These are phyloP conservation scores for Steinernema carpocapsae DNA, from an alignment of 2,888 invertebrate genomes.

Conservation along the genomic window DNA sequence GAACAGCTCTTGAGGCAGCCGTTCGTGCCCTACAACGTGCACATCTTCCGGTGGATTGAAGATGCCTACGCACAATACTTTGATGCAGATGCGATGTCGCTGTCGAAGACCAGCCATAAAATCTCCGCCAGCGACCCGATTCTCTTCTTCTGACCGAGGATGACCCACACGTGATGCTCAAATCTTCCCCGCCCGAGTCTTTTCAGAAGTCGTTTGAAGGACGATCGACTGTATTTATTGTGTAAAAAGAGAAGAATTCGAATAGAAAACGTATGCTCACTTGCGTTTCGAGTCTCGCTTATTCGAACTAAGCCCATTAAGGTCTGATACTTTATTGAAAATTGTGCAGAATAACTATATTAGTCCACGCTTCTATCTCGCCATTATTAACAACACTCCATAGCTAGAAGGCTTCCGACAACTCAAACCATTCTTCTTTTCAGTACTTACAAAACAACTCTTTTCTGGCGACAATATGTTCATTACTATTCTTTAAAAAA, in stretches of 20 bases:
- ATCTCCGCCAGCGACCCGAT: slow-evolving; percentile 59
- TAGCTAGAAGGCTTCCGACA: too few relatives aligned
- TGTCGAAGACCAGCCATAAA: slow-evolving; percentile 45
- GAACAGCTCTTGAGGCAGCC: slow-evolving; percentile 66
- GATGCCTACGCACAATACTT: slow-evolving; percentile 52
- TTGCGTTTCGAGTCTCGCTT: too few relatives aligned
- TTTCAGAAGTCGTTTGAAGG: slow-evolving; percentile 24
- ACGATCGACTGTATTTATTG: slow-evolving; percentile 30
- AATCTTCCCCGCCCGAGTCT: slow-evolving; percentile 23
- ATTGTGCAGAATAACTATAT: too few relatives aligned
- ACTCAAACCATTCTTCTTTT: too few relatives aligned
- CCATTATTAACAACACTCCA: too few relatives aligned
- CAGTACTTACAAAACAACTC: too few relatives aligned
- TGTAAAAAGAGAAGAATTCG: slow-evolving; percentile 19
- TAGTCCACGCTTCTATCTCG: too few relatives aligned
- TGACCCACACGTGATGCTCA: neutral
- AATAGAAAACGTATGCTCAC: neutral
- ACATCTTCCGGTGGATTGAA: slow-evolving; percentile 69
- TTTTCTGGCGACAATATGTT: too few relatives aligned
- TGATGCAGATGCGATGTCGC: slow-evolving; percentile 26
- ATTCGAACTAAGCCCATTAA: too few relatives aligned
- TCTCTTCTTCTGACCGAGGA: slow-evolving; percentile 52
- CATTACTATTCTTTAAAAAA: too few relatives aligned
- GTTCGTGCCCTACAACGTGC: slow-evolving; percentile 68
- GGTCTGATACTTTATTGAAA: too few relatives aligned